Conservation (phyloP, 2,888 invertebrate species). For the Patella ulyssiponensis region DNA sequence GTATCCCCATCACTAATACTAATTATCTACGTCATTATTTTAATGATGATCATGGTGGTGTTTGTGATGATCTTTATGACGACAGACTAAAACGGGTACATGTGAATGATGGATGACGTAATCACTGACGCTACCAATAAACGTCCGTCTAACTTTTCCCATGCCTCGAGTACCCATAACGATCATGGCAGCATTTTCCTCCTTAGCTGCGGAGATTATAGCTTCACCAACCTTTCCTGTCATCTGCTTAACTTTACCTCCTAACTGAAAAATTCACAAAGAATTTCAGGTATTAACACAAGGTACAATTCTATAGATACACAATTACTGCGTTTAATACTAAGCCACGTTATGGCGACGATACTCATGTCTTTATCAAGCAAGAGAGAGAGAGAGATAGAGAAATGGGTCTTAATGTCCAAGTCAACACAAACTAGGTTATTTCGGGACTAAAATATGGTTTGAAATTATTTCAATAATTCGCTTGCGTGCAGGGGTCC, state of each 20-base stretch:
- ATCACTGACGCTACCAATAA: conserved; percentile 50
- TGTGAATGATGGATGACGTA: conserved; percentile 45
- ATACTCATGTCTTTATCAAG: no score
- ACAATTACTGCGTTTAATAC: no score
- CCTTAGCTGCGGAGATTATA: conserved; percentile 38
- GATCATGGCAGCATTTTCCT: conserved; percentile 38
- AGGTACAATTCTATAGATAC: no score
- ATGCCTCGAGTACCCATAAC: conserved; percentile 45
- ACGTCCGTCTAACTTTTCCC: conserved; percentile 43
- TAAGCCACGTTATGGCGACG: no score
- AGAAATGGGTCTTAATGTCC: no score
- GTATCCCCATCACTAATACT: no score
- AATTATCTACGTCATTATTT: not conserved
- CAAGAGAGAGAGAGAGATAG: no score
- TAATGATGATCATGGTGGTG: not conserved
- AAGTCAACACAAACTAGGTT: no score
- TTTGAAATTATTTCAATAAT: no score
- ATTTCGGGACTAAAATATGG: no score
- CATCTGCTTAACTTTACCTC: conserved; percentile 47
- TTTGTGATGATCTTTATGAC: conserved; percentile 11
- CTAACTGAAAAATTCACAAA: conserved; percentile 29
- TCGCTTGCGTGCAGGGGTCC: no score
- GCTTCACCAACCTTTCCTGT: conserved; percentile 44
- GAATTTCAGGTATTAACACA: no score
- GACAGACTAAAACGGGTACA: conserved; percentile 44